These are phyloP conservation scores for Dicranocentrus wangi DNA, from an alignment of 2,888 invertebrate genomes.

Conservation along the genomic window DNA sequence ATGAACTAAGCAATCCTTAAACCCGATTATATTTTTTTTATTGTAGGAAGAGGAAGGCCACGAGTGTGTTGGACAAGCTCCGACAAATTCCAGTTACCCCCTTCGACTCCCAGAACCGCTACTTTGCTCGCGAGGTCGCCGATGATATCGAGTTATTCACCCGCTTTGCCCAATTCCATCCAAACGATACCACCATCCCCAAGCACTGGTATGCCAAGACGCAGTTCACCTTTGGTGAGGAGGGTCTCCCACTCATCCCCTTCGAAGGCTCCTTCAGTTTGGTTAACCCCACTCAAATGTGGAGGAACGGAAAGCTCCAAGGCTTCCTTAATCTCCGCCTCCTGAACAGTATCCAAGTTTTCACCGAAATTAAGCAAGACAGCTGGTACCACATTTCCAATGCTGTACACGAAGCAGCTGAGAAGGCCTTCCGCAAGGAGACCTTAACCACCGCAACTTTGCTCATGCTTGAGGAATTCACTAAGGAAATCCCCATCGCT, in stretches of 20 bases:
- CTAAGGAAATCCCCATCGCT: slow-evolving; percentile 43
- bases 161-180: slow-evolving; percentile 39
- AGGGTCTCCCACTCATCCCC: slow-evolving; percentile 18
- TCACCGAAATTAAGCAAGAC: slow-evolving; percentile 31
- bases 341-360: slow-evolving; percentile 28
- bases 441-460: slow-evolving; percentile 37
- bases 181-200: slow-evolving; percentile 35
- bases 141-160: slow-evolving; percentile 40
- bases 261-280: slow-evolving; percentile 24
- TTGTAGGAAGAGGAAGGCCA: slow-evolving; percentile 25
- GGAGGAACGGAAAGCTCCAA: neutral
- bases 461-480: slow-evolving; percentile 42
- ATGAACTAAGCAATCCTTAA: too few species aligned
- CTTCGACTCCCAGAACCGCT: slow-evolving; percentile 29
- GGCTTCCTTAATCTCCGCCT: slow-evolving; percentile 43
- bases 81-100: neutral
- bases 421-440: slow-evolving; percentile 18
- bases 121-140: slow-evolving; percentile 35
- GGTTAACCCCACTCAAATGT: neutral
- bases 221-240: slow-evolving; percentile 34
- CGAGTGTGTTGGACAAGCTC: neutral
- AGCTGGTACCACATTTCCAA: neutral
- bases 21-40: too few species aligned
- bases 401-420: neutral
- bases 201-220: slow-evolving; percentile 40